phyloP scores from a whole-genome alignment of 30 jellyfish, hydroid and myxozoan genomes.

The Pseudorhiza aurosa region DNA sequence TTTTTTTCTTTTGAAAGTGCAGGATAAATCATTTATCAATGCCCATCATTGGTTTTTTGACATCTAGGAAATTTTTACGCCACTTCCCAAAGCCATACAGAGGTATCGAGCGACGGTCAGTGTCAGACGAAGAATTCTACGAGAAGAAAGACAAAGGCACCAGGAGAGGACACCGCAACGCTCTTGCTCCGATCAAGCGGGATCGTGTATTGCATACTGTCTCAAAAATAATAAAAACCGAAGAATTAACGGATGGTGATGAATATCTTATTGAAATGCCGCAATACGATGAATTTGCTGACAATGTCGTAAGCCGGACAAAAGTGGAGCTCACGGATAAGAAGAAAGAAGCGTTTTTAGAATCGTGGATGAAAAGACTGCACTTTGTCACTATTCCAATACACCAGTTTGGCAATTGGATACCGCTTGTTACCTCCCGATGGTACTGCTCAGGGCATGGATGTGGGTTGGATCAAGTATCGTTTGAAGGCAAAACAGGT shows the following conservation, averaged over 20 bases:
- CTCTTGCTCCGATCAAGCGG: neutral
- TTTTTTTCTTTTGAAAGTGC: too few relatives aligned
- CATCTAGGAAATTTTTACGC: neutral
- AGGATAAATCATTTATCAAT: too few relatives aligned
- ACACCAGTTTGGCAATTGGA: slow-evolving; percentile 89
- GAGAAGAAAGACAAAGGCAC: neutral
- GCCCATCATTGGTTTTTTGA: neutral
- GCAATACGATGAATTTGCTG: neutral
- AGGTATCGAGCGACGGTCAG: slow-evolving; percentile 58
- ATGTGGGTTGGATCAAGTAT: slow-evolving; percentile 93
- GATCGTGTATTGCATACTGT: neutral
- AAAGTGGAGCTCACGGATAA: slow-evolving; percentile 6
- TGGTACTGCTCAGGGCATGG: slow-evolving; percentile 99
- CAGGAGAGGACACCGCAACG: neutral
- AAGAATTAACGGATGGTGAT: neutral
- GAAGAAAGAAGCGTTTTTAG: slow-evolving; percentile 26
- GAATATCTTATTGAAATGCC: neutral
- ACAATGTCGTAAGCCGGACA: neutral
- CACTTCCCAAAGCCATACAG: slow-evolving; percentile 55
- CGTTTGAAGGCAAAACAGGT: slow-evolving; percentile 92
- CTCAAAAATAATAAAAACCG: neutral
- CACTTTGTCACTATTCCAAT: slow-evolving; percentile 91
- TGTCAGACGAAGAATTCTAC: slow-evolving; percentile 10
- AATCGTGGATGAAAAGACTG: slow-evolving; percentile 82
- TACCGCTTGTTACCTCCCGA: slow-evolving; percentile 92